A percentile compares a stretch with the other conserved stretches of the same genome.
phyloP scores from a whole-genome alignment of 23 tunicate genomes.

The Clavelina lepadiformis region DNA sequence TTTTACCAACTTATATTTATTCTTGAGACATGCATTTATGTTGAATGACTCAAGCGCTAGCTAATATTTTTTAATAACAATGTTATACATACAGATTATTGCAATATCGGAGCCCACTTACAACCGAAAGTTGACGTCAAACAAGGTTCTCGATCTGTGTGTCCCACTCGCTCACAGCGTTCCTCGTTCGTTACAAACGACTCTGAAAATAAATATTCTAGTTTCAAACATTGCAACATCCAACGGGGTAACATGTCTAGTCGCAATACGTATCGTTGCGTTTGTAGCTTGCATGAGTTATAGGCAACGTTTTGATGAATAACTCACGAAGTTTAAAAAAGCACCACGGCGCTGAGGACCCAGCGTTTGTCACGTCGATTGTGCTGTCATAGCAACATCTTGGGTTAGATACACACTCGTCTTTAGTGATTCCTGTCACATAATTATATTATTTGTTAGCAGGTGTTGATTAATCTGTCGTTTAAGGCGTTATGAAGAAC shows the following conservation, averaged over 20 bases:
- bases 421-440: constrained; percentile 51
- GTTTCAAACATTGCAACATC: background rate
- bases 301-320: no score
- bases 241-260: no score
- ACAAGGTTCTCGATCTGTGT: constrained; percentile 30
- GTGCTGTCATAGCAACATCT: constrained; percentile 85
- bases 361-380: constrained; percentile 1
- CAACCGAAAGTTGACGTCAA: constrained; percentile 15
- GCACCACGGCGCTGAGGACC: constrained; percentile 62
- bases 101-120: no score
- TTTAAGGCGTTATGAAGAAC: no score
- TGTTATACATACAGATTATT: no score
- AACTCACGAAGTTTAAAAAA: constrained; percentile 70
- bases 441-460: background rate
- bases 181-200: constrained; percentile 25
- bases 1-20: no score
- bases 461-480: no score
- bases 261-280: no score
- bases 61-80: no score
- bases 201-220: constrained; percentile 1
- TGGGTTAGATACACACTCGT: constrained; percentile 54
- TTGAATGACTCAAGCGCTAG: no score
- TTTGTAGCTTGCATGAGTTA: no score
- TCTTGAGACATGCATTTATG: no score
- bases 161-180: constrained; percentile 8